Conservation (phyloP, 2,113 vertebrate species). For the Tychaedon coryphoeus region DNA sequence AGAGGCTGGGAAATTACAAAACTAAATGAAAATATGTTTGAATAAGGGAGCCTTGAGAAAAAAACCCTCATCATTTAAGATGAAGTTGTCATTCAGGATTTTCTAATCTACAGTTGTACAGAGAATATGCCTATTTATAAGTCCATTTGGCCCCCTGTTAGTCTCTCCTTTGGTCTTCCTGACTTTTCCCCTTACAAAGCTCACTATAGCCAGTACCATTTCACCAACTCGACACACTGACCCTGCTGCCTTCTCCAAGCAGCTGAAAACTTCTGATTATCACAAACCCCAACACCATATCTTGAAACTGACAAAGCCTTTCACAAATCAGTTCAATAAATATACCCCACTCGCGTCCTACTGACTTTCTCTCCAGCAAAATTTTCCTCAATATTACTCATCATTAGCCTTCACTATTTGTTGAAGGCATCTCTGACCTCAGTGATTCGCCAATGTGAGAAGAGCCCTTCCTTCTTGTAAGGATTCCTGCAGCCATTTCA, state of each 20-base stretch:
- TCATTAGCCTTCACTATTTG: not conserved
- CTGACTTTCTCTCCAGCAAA: not conserved
- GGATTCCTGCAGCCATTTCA: not conserved
- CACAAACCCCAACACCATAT: not conserved
- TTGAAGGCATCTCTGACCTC: not conserved
- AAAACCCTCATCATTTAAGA: not conserved
- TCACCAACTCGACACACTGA: not conserved
- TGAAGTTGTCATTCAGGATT: not conserved
- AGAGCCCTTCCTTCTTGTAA: not conserved
- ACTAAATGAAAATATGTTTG: not conserved
- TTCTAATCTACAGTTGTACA: not conserved
- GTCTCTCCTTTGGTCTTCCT: not conserved
- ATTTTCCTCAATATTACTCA: not conserved
- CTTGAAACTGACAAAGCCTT: not conserved
- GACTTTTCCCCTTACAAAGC: not conserved
- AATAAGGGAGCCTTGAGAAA: not conserved
- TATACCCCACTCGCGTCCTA: not conserved
- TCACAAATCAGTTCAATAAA: not conserved
- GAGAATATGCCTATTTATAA: not conserved
- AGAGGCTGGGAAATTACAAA: not conserved
- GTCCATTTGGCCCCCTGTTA: not conserved
- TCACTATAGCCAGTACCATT: not conserved
- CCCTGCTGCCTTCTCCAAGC: not conserved
- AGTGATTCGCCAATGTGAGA: not conserved
- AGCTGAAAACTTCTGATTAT: not conserved